Conservation (phyloP, 2,797 vertebrate species). For the Dryobates pubescens region DNA sequence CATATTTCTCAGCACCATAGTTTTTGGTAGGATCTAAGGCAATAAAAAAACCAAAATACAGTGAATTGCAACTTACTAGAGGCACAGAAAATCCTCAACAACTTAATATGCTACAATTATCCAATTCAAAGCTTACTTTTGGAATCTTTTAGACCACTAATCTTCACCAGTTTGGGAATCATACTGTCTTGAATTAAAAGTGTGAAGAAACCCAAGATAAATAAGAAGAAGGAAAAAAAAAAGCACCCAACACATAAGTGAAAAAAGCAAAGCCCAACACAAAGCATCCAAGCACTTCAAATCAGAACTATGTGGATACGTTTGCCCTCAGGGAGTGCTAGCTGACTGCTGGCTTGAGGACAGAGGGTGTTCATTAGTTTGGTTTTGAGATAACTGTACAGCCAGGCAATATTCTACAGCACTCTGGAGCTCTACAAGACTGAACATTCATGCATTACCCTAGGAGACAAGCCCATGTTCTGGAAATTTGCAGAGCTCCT, state of each 20-base stretch:
- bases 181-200: neutral
- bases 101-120: neutral
- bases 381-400: neutral
- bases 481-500: neutral
- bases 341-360: neutral
- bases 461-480: neutral
- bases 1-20: conserved; percentile 94
- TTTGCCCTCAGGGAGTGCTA: neutral
- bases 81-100: neutral
- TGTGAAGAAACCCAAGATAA: neutral
- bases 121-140: neutral
- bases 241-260: neutral
- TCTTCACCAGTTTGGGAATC: neutral
- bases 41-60: conserved; percentile 6
- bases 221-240: rapidly evolving
- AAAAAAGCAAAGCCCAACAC: neutral
- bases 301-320: neutral
- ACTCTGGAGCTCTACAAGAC: neutral
- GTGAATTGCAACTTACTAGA: neutral
- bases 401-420: neutral
- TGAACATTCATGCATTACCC: neutral
- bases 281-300: neutral
- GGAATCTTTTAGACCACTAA: neutral
- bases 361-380: neutral
- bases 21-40: conserved; percentile 90